These are phyloP conservation scores for Stegostoma tigrinum DNA, from an alignment of 2,113 vertebrate genomes.

Conservation along the genomic window DNA sequence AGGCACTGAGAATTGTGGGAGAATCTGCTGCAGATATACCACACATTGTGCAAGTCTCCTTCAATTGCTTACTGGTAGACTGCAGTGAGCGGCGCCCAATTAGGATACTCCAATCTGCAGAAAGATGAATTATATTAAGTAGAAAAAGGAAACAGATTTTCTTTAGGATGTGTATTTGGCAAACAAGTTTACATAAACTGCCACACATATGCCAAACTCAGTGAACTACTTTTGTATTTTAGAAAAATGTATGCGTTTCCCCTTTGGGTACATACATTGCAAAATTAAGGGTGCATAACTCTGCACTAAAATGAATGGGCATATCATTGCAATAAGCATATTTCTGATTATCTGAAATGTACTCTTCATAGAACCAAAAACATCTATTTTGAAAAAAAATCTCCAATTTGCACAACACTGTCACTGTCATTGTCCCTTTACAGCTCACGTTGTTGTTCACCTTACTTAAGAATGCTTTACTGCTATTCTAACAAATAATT, in stretches of 20 bases:
- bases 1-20: slow-evolving; percentile 91
- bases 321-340: too few relatives aligned
- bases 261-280: too few relatives aligned
- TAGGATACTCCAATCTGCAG: slow-evolving; percentile 87
- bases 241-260: background rate
- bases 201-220: background rate
- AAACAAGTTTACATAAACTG: background rate
- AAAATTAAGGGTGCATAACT: background rate
- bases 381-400: background rate
- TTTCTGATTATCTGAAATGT: background rate
- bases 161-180: background rate
- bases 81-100: slow-evolving; percentile 91
- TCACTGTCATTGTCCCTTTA: too few relatives aligned
- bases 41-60: slow-evolving; percentile 88
- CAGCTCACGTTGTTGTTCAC: background rate
- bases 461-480: background rate
- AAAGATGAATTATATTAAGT: slow-evolving; percentile 39
- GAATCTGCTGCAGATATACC: slow-evolving; percentile 87
- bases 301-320: background rate
- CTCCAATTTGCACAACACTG: background rate
- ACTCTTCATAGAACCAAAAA: background rate
- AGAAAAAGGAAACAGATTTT: background rate
- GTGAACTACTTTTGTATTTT: background rate
- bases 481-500: background rate
- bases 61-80: slow-evolving; percentile 86